Base-by-base conservation (phyloP, 2,113 vertebrate species). In the Apus apus region DNA sequence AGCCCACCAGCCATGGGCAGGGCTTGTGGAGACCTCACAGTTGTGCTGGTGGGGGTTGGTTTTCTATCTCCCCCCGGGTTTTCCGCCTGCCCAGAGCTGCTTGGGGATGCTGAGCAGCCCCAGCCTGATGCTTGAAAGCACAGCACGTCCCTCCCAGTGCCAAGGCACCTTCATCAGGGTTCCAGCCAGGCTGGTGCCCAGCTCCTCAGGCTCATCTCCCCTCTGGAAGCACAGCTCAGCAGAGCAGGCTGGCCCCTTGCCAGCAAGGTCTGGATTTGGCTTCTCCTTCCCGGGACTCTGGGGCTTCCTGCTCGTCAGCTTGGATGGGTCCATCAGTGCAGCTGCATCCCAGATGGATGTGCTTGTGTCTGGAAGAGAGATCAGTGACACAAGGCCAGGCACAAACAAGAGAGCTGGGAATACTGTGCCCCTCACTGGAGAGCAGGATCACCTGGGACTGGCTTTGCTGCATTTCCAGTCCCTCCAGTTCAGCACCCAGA, bases 361-460 rank as follows among this genome's bases (percentile, higher is more conserved):
- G 17, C 75, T 38, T 2, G 23, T 23, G 65, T 25, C 70, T 21
- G 32, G 38, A 25, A 54, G 18, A 43, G 34, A 34, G 8, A 48
- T 32, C 1, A 1, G 17, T 2, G 3, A 22, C 32, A 32, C 5
- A 1, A 67, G 23, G 8, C 66, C 16, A 9, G 48, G 48, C 32
- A 51, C 48, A 9, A 68, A n/a, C 46, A 1, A 0, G 26, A 26
- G 57, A 32, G 40, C 48, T 22, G 30, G 40, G 18, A 14, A 20
- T 13, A 56, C 61, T 25, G 0, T 22, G 43, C 23, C 48, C 32
- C 2, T 0, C 4, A 1, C 16, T 53, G 25, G 25, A 45, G 64
- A 56, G 34, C 16, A 23, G n/a, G 22, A 82, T 21, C 54, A 11
- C 56, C 9, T 2, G 0, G 46, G 8, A 22, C 8, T 8, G 5